Evolutionary conservation across 2,888 invertebrate species (phyloP).

Genomic region (Eumerus sabulonum): DNA sequence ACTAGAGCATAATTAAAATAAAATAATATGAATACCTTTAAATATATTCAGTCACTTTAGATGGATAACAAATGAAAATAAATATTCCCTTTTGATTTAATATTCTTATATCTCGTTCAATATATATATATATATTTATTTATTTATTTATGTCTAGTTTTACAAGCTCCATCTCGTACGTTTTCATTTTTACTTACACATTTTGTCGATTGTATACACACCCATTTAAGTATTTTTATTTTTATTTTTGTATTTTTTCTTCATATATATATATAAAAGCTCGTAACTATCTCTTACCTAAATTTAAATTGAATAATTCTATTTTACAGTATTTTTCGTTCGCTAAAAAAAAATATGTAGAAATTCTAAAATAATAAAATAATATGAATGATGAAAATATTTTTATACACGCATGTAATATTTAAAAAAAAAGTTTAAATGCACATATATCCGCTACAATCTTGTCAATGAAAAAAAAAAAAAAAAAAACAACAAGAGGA

Average conservation of each 20-base stretch:
- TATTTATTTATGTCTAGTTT: too few relatives aligned
- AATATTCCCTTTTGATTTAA: constrained; percentile 35
- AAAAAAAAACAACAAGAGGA: constrained; percentile 29
- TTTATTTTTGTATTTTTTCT: constrained; percentile 12
- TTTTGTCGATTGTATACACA: not conserved
- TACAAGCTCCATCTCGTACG: constrained; percentile 5
- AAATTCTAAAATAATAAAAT: not conserved
- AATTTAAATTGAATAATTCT: constrained; percentile 17
- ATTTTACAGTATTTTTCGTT: constrained; percentile 45
- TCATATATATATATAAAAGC: constrained; percentile 67
- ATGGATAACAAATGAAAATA: constrained; percentile 36
- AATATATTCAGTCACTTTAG: constrained; percentile 61
- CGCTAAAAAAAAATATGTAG: constrained; percentile 38
- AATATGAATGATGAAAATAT: too few relatives aligned
- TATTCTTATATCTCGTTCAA: not conserved
- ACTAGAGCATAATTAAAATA: not conserved
- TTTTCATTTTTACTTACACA: constrained; percentile 21
- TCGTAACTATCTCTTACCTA: constrained; percentile 65
- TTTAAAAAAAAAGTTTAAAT: constrained; percentile 41
- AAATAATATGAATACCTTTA: constrained; percentile 22
- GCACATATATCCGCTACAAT: constrained; percentile 48
- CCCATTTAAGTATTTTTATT: constrained; percentile 13
- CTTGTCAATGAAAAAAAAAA: constrained; percentile 15
- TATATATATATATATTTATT: constrained; percentile 18
- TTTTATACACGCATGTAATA: not conserved